These are phyloP conservation scores for Patella depressa DNA, from an alignment of 2,888 invertebrate genomes.

Conservation along the genomic window DNA sequence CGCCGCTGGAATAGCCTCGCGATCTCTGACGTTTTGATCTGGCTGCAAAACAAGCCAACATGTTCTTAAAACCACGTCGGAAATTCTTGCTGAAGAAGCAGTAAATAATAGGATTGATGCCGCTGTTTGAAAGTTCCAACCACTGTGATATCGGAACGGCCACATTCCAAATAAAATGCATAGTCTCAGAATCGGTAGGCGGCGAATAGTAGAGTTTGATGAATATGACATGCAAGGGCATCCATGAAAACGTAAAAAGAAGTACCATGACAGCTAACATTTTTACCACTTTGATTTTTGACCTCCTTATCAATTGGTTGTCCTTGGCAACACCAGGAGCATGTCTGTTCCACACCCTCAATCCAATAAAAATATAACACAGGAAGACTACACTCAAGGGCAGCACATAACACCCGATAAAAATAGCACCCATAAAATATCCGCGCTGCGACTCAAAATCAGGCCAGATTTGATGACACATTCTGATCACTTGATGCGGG, in stretches of 20 bases:
- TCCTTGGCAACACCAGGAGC: conserved; percentile 87
- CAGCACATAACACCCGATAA: conserved; percentile 89
- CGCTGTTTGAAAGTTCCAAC: conserved; percentile 94
- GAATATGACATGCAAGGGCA: conserved; percentile 84
- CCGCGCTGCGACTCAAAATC: conserved; percentile 84
- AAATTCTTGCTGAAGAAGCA: conserved; percentile 96
- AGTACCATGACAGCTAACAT: conserved; percentile 93
- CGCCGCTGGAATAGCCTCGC: conserved; percentile 23
- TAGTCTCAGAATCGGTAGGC: conserved; percentile 56
- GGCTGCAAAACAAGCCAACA: conserved; percentile 35
- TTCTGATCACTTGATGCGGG: conserved; percentile 27
- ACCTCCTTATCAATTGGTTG: conserved; percentile 76
- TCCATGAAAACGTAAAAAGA: conserved; percentile 91
- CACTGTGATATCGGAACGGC: conserved; percentile 90
- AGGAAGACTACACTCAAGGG: conserved; percentile 90
- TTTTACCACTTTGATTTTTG: conserved; percentile 92
- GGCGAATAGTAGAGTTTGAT: conserved; percentile 81
- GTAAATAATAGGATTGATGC: conserved; percentile 94
- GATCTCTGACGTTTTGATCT: conserved; percentile 15
- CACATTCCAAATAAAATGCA: conserved; percentile 80
- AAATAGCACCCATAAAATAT: conserved; percentile 89
- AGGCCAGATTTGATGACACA: conserved; percentile 79
- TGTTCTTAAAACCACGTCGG: conserved; percentile 81
- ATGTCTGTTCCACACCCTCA: conserved; percentile 87
- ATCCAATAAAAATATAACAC: conserved; percentile 92